Evolutionary conservation across 2,113 vertebrate species (phyloP).

Genomic region (Corvus cornix): DNA sequence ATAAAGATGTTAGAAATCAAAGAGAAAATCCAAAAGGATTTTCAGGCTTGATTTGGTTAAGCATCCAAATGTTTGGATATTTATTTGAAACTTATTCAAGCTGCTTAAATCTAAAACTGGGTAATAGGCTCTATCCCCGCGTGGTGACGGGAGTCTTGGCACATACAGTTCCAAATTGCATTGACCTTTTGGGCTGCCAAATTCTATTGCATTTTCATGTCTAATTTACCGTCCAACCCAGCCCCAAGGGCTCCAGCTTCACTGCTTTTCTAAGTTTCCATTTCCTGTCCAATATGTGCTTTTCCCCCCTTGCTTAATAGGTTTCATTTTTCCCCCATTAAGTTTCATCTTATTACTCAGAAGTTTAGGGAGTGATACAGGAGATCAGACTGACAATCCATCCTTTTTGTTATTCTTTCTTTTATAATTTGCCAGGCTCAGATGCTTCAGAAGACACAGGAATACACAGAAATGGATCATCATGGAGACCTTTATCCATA

Average conservation of each 20-base stretch:
- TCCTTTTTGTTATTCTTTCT: background rate
- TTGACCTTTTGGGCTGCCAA: slow-evolving; percentile 67
- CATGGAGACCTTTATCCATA: background rate
- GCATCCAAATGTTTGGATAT: slow-evolving; percentile 50
- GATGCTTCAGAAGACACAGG: background rate
- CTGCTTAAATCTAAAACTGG: slow-evolving; percentile 26
- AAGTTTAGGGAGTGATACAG: background rate
- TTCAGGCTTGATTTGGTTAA: slow-evolving; percentile 55
- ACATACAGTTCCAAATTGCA: slow-evolving; percentile 39
- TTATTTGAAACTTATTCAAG: slow-evolving; percentile 60
- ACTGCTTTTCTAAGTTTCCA: background rate
- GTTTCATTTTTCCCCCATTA: background rate
- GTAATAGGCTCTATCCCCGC: slow-evolving; percentile 1
- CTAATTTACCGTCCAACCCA: slow-evolving; percentile 56
- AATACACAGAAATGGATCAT: background rate
- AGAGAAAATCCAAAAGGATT: background rate
- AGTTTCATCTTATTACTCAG: background rate
- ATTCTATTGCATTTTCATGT: slow-evolving; percentile 58
- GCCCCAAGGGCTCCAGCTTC: slow-evolving; percentile 26
- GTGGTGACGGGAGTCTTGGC: background rate
- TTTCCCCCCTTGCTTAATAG: background rate
- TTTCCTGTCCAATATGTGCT: slow-evolving; percentile 7
- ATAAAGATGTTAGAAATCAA: slow-evolving; percentile 57
- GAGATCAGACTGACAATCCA: background rate
- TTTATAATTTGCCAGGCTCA: background rate